These are phyloP conservation scores for Halocynthia roretzi DNA, from an alignment of 23 tunicate genomes.

Conservation along the genomic window DNA sequence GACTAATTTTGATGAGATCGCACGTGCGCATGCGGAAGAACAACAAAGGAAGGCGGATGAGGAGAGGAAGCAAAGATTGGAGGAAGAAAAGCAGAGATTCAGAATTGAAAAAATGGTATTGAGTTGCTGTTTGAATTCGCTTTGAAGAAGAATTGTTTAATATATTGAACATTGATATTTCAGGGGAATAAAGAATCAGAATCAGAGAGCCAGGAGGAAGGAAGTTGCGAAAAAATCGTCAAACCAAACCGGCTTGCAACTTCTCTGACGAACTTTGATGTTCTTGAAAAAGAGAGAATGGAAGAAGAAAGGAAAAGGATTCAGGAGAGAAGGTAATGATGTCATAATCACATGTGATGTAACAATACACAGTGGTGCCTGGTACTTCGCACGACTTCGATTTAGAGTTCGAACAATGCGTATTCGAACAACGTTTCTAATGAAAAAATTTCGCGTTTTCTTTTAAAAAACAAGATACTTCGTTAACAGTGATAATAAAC, in stretches of 20 bases:
- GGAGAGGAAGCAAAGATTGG: conserved; percentile 25
- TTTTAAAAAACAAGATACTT: too few relatives aligned
- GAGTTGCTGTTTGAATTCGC: too few relatives aligned
- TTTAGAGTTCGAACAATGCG: too few relatives aligned
- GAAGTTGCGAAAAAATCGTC: conserved; percentile 23
- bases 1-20: conserved; percentile 48
- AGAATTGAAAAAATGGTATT: conserved; percentile 50
- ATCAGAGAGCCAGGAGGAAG: not conserved
- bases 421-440: too few relatives aligned
- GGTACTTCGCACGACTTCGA: too few relatives aligned
- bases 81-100: conserved; percentile 57
- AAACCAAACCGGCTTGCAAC: conserved; percentile 52
- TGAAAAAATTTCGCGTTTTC: too few relatives aligned
- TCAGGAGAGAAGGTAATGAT: conserved; percentile 31
- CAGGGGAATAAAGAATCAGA: too few relatives aligned
- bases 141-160: too few relatives aligned
- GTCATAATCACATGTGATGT: too few relatives aligned
- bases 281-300: conserved; percentile 49
- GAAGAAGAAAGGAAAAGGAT: conserved; percentile 56
- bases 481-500: too few relatives aligned
- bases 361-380: too few relatives aligned
- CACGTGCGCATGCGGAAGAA: conserved; percentile 42
- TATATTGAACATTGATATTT: too few relatives aligned
- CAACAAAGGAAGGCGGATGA: conserved; percentile 25
- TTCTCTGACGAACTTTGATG: conserved; percentile 62